A percentile compares a stretch with the other conserved stretches of the same genome.
phyloP scores from a whole-genome alignment of 2,113 vertebrate genomes.

The Gobiocypris rarus region DNA sequence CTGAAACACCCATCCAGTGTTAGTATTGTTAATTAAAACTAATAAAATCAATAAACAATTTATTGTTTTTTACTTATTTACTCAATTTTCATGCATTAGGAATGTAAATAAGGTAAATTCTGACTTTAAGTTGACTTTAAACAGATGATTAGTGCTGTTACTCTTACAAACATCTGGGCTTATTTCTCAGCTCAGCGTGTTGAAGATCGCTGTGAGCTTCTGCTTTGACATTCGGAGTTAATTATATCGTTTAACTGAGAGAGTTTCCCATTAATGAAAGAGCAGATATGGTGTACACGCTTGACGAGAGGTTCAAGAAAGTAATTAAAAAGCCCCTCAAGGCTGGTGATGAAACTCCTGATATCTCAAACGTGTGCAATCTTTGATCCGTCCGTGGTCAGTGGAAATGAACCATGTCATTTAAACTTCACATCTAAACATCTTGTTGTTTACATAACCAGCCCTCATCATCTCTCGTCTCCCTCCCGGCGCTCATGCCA shows the following conservation, averaged over 20 bases:
- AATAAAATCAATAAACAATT: too few relatives aligned
- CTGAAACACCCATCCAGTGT: too few relatives aligned
- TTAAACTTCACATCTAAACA: conserved; percentile 35
- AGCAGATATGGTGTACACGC: neutral
- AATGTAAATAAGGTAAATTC: too few relatives aligned
- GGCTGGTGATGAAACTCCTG: conserved; percentile 1
- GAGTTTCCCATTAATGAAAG: conserved; percentile 29
- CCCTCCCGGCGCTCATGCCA: neutral
- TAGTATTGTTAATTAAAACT: too few relatives aligned
- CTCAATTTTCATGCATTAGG: too few relatives aligned
- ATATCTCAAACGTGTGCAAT: neutral
- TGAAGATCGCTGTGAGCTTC: neutral
- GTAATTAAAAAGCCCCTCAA: conserved; percentile 8
- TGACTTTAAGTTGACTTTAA: neutral
- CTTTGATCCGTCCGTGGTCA: neutral
- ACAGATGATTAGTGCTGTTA: too few relatives aligned
- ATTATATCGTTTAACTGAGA: conserved; percentile 28
- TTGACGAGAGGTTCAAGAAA: conserved; percentile 2
- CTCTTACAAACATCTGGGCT: neutral
- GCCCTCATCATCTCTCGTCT: neutral
- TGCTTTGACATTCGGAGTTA: conserved; percentile 12
- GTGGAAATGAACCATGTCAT: conserved; percentile 25
- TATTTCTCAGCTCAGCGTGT: too few relatives aligned
- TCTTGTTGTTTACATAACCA: conserved; percentile 11
- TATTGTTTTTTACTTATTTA: too few relatives aligned